Evolutionary conservation across 2,888 invertebrate genomes (phyloP).

Genomic region (Andrena bicolor): DNA sequence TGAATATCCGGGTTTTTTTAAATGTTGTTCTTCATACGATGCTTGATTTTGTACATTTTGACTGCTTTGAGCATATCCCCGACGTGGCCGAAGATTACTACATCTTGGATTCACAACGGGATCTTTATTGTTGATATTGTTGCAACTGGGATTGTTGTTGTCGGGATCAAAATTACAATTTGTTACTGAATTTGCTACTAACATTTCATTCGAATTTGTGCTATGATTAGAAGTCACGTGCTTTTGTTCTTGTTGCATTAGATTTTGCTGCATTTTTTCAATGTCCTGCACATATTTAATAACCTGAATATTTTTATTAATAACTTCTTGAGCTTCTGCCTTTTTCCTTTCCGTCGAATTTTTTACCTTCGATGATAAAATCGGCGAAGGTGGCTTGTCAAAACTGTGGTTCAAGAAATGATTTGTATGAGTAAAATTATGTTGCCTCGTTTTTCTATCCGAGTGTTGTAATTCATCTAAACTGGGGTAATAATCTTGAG

Average conservation of each 20-base stretch:
- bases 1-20: slow-evolving; percentile 69
- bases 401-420: slow-evolving; percentile 77
- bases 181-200: slow-evolving; percentile 24
- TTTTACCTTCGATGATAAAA: slow-evolving; percentile 76
- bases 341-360: slow-evolving; percentile 77
- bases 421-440: slow-evolving; percentile 79
- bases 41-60: slow-evolving; percentile 61
- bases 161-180: slow-evolving; percentile 68
- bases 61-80: slow-evolving; percentile 72
- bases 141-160: slow-evolving; percentile 68
- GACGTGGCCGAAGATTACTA: slow-evolving; percentile 75
- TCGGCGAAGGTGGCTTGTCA: slow-evolving; percentile 80
- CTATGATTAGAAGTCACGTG: slow-evolving; percentile 70
- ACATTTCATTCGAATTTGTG: slow-evolving; percentile 69
- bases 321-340: slow-evolving; percentile 81
- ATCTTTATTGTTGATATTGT: slow-evolving; percentile 70
- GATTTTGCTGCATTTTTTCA: slow-evolving; percentile 85
- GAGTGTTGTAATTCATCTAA: slow-evolving; percentile 82
- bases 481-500: slow-evolving; percentile 83
- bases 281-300: slow-evolving; percentile 85
- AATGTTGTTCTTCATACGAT: slow-evolving; percentile 71
- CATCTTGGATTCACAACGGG: slow-evolving; percentile 66
- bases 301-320: slow-evolving; percentile 82
- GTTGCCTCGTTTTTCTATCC: slow-evolving; percentile 78
- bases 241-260: slow-evolving; percentile 82